Evolutionary conservation across 2,113 vertebrate genomes (phyloP), one percentile per base, ranked within the genome.

Genomic region (Mugil cephalus): DNA sequence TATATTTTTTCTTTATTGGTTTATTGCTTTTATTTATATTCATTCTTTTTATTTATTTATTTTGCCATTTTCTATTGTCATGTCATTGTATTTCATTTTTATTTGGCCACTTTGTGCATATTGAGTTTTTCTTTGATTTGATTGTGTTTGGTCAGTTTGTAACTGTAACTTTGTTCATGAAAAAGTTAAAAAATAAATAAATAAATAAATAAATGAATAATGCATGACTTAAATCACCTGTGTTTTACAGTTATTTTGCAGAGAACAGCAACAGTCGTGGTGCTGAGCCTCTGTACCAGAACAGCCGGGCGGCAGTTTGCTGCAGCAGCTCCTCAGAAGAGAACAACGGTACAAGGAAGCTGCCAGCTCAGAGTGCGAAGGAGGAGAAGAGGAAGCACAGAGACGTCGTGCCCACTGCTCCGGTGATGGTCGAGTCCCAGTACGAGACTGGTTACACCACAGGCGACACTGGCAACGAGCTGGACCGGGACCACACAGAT

Each of bases 361-460:
- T 87, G 5, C 50, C 87, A 0, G 18, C 82, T 0, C 8, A 67
- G 0, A 83, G 79, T 3, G 59, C 60, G 0, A 89, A 88, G 10
- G 85, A 77, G 30, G 71, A 13, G 65, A 56, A 10, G 89, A 70
- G 51, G 6, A 74, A 39, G 7, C 24, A 17, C 7, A 52, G 5
- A 9, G 45, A 48, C 51, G 18, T 34, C 7, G 7, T 21, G 3
- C 55, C 71, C 0, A 84, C 69, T 62, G 66, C 82, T 0, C 91
- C 81, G 18, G 87, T 88, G 53, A 87, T 86, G 1, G 14, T 73
- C 3, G 93, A 94, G 59, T 93, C 90, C 9, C 94, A 93, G 70
- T 94, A 91, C 12, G 95, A 96, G 85, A 95, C 93, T 0, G 94
- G 94, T 24, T 95, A 95, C 79, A 95, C 93, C 50, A 95, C 94